A percentile compares a stretch with the other conserved stretches of the same genome.
These are phyloP conservation scores for Pelusios castaneus DNA, from an alignment of 2,113 vertebrate species.

Conservation along the genomic window DNA sequence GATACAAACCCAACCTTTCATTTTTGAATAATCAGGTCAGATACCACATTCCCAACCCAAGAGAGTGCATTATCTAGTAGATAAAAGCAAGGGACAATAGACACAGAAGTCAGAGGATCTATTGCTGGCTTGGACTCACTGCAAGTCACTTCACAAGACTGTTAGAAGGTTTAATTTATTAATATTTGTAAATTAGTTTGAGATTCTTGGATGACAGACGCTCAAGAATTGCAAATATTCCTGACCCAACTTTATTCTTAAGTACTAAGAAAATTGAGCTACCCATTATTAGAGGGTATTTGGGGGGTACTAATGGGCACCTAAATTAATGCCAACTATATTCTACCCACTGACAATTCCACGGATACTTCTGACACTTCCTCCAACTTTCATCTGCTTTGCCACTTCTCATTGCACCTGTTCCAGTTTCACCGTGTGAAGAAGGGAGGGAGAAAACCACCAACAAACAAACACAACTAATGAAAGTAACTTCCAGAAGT, in stretches of 20 bases:
- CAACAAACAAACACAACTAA: background rate
- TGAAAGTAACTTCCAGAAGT: background rate
- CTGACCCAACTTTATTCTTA: background rate
- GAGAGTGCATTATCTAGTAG: background rate
- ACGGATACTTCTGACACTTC: fast-evolving
- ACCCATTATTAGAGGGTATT: background rate
- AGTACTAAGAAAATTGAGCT: too few species aligned
- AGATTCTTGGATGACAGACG: background rate
- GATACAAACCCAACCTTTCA: background rate
- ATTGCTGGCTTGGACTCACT: background rate
- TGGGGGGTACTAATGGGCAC: background rate
- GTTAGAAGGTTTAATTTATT: background rate
- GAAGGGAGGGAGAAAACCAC: background rate
- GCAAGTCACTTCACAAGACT: background rate
- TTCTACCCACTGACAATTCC: background rate
- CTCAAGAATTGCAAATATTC: background rate
- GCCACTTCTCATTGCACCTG: background rate
- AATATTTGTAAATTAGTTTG: background rate
- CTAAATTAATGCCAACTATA: background rate
- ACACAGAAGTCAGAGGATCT: background rate
- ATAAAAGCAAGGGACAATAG: background rate
- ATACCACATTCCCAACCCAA: background rate
- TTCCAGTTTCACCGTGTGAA: fast-evolving
- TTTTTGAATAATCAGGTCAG: background rate
- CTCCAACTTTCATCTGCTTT: background rate